These are phyloP conservation scores for Anguilla anguilla DNA, from an alignment of 2,797 vertebrate genomes.

Conservation along the genomic window DNA sequence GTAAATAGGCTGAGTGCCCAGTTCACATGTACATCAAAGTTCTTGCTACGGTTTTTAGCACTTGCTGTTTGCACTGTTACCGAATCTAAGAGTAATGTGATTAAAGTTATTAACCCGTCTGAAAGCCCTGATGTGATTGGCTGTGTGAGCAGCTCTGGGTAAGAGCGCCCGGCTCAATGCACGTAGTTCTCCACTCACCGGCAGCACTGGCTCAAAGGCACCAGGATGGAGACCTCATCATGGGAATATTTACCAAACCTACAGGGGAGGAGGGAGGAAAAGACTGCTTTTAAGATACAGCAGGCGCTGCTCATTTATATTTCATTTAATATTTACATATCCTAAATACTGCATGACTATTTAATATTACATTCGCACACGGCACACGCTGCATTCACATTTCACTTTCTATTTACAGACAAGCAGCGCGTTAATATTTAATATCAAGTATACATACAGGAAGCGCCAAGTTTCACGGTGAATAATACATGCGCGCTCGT, in stretches of 20 bases:
- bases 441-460: background rate
- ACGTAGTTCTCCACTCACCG: conserved; percentile 71
- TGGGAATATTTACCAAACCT: conserved; percentile 98
- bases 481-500: background rate
- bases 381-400: background rate
- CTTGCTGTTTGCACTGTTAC: too few species aligned
- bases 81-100: too few species aligned
- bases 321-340: background rate
- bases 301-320: background rate
- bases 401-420: background rate
- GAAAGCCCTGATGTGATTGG: too few species aligned
- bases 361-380: background rate
- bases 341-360: background rate
- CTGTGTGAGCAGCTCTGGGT: too few species aligned
- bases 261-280: background rate
- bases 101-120: too few species aligned
- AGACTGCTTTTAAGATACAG: background rate
- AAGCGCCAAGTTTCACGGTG: background rate
- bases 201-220: conserved; percentile 95
- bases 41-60: background rate
- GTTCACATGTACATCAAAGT: background rate
- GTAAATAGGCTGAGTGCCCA: background rate
- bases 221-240: conserved; percentile 93
- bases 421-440: background rate
- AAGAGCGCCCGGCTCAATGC: background rate